Percentiles rank a stretch among this genome's conserved stretches.
Conservation (phyloP, 2,888 invertebrate genomes). For the Plebejus anna region DNA sequence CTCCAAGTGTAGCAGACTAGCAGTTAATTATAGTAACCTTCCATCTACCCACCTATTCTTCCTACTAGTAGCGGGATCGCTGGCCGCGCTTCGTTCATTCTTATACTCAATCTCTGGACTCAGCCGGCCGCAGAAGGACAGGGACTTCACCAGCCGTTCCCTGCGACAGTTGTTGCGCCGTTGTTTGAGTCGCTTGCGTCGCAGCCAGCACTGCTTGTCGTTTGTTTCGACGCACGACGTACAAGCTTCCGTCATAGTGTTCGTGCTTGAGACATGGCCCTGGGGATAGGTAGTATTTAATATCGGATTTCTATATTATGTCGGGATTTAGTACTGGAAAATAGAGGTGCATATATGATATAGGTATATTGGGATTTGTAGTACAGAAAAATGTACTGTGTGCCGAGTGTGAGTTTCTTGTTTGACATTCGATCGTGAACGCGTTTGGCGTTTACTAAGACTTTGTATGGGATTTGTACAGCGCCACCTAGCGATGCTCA, state of each 20-base stretch:
- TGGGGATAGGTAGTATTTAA: constrained; percentile 38
- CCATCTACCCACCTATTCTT: constrained; percentile 62
- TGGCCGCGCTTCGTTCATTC: constrained; percentile 80
- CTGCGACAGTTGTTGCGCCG: constrained; percentile 57
- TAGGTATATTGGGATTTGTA: too few species aligned
- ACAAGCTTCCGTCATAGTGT: constrained; percentile 76
- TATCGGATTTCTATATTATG: too few species aligned
- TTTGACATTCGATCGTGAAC: too few species aligned
- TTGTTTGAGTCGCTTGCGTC: constrained; percentile 64
- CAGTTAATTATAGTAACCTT: too few species aligned
- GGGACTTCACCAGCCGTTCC: constrained; percentile 84
- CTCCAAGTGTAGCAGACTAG: too few species aligned
- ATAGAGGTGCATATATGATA: too few species aligned
- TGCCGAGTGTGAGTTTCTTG: too few species aligned
- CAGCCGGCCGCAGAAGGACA: constrained; percentile 85
- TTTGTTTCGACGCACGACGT: constrained; percentile 74
- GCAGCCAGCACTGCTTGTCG: constrained; percentile 66
- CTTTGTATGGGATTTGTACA: too few species aligned
- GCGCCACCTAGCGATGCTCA: too few species aligned
- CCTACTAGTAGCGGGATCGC: constrained; percentile 82
- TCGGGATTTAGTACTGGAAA: too few species aligned
- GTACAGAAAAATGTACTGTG: too few species aligned
- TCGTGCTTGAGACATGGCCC: constrained; percentile 76
- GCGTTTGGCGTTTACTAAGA: too few species aligned
- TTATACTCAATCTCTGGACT: constrained; percentile 79